These are phyloP conservation scores for Pipa parva DNA, from an alignment of 2,113 vertebrate genomes.

Conservation along the genomic window DNA sequence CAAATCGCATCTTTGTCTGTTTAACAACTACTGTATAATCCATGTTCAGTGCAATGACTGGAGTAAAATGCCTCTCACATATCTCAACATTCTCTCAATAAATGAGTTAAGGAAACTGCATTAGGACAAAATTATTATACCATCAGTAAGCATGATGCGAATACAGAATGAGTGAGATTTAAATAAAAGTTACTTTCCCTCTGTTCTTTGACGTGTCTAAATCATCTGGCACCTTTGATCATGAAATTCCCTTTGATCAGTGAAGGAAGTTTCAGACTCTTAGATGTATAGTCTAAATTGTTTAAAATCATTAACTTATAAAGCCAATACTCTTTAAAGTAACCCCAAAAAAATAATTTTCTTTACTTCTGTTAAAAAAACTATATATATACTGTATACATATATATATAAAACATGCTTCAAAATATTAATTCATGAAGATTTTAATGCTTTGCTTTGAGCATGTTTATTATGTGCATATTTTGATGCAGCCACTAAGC, in stretches of 20 bases:
- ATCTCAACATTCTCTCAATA: too few relatives aligned
- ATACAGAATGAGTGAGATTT: constrained; percentile 30
- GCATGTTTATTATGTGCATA: too few relatives aligned
- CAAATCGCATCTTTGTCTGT: too few relatives aligned
- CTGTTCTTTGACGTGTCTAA: constrained; percentile 40
- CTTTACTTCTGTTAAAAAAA: background rate
- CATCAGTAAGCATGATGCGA: constrained; percentile 23
- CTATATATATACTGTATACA: background rate
- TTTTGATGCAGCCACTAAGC: too few relatives aligned
- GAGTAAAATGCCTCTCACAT: too few relatives aligned
- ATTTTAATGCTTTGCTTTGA: too few relatives aligned
- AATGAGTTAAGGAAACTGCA: too few relatives aligned
- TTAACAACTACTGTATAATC: too few relatives aligned
- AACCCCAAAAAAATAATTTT: constrained; percentile 17
- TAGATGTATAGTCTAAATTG: constrained; percentile 43
- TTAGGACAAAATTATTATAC: constrained; percentile 30
- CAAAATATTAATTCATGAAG: too few relatives aligned
- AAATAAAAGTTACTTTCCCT: constrained; percentile 21
- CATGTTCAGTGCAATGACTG: too few relatives aligned
- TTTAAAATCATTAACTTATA: constrained; percentile 42
- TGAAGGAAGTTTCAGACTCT: constrained; percentile 34
- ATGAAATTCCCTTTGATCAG: constrained; percentile 41
- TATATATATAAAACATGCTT: background rate
- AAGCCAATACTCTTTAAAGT: constrained; percentile 22
- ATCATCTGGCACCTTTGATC: constrained; percentile 40